Base-by-base conservation (phyloP, 2,113 vertebrate species). In the Ellobius talpinus region DNA sequence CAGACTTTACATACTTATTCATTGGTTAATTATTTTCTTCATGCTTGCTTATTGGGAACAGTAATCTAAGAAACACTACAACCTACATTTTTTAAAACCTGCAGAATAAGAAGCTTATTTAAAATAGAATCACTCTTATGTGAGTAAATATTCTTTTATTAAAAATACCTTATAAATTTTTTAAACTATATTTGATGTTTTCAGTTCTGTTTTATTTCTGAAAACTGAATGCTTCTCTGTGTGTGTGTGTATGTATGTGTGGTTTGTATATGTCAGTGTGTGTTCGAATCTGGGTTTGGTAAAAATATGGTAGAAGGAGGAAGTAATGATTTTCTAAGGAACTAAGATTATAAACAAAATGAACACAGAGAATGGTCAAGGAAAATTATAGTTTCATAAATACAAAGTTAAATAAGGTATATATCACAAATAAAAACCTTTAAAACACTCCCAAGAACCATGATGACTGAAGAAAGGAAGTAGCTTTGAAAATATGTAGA, bases 1-100 rank as follows among this genome's bases (percentile, higher is more conserved):
- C 2, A 82, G 52, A 73, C 87, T 74, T 90, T 55, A 79, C 9
- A 55, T 68, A 55, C 3, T 42, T 87, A 82, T 95, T 79, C 73
- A 36, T 21, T 73, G 9, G 4, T 66, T 70, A 84, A 45, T 70
- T 47, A 70, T 87, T 81, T 7, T 23, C 6, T 81, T 90, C 24
- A 66, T 19, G 7, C 8, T 68, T 50, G 65, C 21, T 77, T 36
- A 81, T 6, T 24, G 77, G 23, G 77, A 96, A 65, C 4, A 74
- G 33, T 84, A 63, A 81, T 24, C 66, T 50, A 11, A 85, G 6
- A 3, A 77, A 72, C 4, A 50, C 16, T 58, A 77, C 8, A 89
- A 55, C 0, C 3, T 45, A 70, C 1, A 50, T 87, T 3, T 66
- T 33, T 42, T 39, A 19, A 95, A 89, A 52, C 0, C 58, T 7